phyloP scores from a whole-genome alignment of 2,888 invertebrate genomes.

The Ennomos erosarius region DNA sequence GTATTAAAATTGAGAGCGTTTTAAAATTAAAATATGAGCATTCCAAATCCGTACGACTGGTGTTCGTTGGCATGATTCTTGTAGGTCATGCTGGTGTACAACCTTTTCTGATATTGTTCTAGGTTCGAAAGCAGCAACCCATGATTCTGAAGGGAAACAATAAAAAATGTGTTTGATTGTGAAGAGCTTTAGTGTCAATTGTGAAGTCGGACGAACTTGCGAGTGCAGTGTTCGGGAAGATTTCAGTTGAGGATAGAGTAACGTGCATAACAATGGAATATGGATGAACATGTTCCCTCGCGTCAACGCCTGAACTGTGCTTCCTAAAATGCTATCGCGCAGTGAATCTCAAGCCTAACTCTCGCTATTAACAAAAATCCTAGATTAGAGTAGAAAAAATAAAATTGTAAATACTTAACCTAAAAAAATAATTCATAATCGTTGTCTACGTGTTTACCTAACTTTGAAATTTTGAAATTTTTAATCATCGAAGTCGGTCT shows the following conservation, averaged over 20 bases:
- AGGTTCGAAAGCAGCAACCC: constrained; percentile 64
- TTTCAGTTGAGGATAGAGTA: constrained; percentile 77
- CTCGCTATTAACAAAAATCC: constrained; percentile 41
- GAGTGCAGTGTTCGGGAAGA: constrained; percentile 63
- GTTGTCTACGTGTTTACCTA: constrained; percentile 72
- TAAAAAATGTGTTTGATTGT: constrained; percentile 81
- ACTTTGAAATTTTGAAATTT: constrained; percentile 68
- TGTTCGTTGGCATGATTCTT: constrained; percentile 55
- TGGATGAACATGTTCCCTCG: constrained; percentile 69
- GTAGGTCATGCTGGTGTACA: constrained; percentile 55
- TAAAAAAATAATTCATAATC: constrained; percentile 54
- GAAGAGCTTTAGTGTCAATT: constrained; percentile 62
- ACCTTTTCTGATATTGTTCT: constrained; percentile 58
- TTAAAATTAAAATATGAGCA: constrained; percentile 54
- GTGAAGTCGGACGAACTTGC: constrained; percentile 74
- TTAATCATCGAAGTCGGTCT: constrained; percentile 80
- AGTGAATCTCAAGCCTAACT: constrained; percentile 54
- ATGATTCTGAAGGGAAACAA: constrained; percentile 66
- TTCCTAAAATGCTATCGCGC: constrained; percentile 71
- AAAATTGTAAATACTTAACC: constrained; percentile 63
- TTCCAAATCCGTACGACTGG: constrained; percentile 64
- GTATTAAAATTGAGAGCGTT: constrained; percentile 1
- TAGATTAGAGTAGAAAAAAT: constrained; percentile 42
- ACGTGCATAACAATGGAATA: constrained; percentile 80
- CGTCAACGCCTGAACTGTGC: constrained; percentile 69